Evolutionary conservation across 2,113 vertebrate genomes (phyloP).

Genomic region (Cepphus grylle): DNA sequence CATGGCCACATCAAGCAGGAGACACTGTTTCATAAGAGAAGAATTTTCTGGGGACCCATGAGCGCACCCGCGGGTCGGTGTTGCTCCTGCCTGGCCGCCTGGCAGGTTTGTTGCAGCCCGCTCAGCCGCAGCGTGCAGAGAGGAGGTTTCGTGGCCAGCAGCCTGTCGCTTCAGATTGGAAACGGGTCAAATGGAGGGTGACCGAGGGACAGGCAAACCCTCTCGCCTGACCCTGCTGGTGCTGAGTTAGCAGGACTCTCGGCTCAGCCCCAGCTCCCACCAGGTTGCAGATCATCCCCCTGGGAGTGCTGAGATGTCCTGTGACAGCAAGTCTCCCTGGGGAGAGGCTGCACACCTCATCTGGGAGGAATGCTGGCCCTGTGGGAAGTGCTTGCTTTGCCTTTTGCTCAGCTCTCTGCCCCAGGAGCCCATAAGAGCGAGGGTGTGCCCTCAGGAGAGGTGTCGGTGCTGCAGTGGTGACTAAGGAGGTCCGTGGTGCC

Average conservation of each 20-base stretch:
- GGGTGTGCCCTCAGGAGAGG: background rate
- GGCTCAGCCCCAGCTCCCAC: background rate
- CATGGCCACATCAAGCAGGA: background rate
- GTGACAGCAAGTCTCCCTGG: background rate
- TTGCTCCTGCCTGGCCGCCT: background rate
- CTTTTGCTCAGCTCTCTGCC: background rate
- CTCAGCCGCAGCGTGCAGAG: fast-evolving
- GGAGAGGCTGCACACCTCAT: background rate
- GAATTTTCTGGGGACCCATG: background rate
- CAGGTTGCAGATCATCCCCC: background rate
- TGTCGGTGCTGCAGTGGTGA: background rate
- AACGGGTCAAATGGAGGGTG: fast-evolving
- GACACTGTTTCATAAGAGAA: background rate
- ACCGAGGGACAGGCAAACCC: background rate
- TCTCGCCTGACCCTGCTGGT: background rate
- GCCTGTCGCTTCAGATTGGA: fast-evolving
- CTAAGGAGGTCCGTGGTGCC: background rate
- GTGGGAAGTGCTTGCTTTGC: background rate
- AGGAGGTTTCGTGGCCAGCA: background rate
- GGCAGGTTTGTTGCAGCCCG: background rate
- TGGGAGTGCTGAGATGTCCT: background rate
- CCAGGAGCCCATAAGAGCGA: background rate
- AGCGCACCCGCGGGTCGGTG: fast-evolving
- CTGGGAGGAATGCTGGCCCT: background rate
- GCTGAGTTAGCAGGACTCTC: background rate